Evolutionary conservation across 2,888 invertebrate genomes (phyloP), one percentile per base, ranked within the genome.

Genomic region (Epirrita christyi): DNA sequence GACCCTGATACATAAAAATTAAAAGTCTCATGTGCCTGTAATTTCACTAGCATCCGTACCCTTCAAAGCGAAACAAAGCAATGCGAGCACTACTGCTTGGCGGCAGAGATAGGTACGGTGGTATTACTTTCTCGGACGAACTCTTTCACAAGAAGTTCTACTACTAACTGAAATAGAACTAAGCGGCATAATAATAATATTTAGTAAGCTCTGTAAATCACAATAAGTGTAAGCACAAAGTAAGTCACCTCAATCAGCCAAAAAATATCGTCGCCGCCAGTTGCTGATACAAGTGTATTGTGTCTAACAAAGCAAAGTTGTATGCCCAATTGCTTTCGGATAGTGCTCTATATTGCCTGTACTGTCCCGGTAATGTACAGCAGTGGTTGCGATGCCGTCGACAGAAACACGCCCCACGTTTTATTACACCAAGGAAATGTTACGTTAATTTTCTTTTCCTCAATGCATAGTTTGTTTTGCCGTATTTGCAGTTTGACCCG

Each of bases 391-490:
- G 49, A 36, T 27, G 44, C 47, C 43, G 53, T 45, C 61, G 48
- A 47, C 61, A 50, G 57, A 49, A 55, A 47, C 60, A 49, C 48
- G 43, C 55, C 49, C 46, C 42, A 54, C 58, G 47, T 55, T 68
- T 66, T 66, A 68, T 66, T 66, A 60, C 59, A 38, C 38, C 48
- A 53, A 61, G 61, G 64, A 64, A 64, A 66, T 47, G 60, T 65
- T 67, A 45, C 54, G 59, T 60, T 64, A 66, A 64, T 66, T 63
- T 63, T 63, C 59, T 63, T 65, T 63, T 51, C 62, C 57, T 67
- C 60, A 61, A 68, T 60, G 63, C 66, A 63, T 57, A 55, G 67
- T 56, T 51, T 47, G 57, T 49, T 58, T 48, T 55, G 56, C 34
- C 48, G 53, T 61, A 53, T 64, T 64, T 64, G 64, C 58, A 55